Evolutionary conservation across 2,888 invertebrate genomes (phyloP).

Genomic region (Limnephilus marmoratus): DNA sequence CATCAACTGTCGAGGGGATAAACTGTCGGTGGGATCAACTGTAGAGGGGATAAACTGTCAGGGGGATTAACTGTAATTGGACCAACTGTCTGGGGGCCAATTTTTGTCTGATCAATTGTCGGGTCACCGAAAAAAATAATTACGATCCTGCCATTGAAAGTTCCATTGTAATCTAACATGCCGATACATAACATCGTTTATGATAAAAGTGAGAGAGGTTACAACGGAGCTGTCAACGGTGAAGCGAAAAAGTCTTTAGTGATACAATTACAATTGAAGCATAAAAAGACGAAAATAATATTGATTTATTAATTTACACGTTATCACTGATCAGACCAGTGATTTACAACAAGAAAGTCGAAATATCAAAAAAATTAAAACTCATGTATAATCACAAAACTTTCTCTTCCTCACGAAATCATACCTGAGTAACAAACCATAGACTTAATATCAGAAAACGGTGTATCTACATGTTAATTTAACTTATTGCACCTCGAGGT

Average conservation of each 20-base stretch:
- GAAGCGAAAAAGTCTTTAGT: neutral
- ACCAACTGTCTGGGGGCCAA: no score
- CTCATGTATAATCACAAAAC: neutral
- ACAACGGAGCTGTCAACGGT: neutral
- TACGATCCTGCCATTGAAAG: neutral
- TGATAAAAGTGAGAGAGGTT: neutral
- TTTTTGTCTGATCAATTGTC: no score
- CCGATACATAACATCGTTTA: neutral
- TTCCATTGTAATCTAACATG: neutral
- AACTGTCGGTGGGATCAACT: no score
- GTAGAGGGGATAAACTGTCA: no score
- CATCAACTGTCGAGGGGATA: no score
- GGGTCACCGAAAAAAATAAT: neutral
- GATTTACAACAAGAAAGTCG: neutral
- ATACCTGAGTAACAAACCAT: neutral
- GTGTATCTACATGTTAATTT: neutral
- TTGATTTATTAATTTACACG: no score
- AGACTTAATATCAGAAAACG: neutral
- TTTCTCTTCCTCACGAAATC: neutral
- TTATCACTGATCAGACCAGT: neutral
- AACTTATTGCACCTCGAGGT: conserved; percentile 15
- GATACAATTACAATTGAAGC: no score
- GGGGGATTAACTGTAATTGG: no score
- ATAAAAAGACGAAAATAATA: no score
- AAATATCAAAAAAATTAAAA: neutral